phyloP scores from a whole-genome alignment of 2,113 vertebrate species.

The Dipodomys spectabilis region DNA sequence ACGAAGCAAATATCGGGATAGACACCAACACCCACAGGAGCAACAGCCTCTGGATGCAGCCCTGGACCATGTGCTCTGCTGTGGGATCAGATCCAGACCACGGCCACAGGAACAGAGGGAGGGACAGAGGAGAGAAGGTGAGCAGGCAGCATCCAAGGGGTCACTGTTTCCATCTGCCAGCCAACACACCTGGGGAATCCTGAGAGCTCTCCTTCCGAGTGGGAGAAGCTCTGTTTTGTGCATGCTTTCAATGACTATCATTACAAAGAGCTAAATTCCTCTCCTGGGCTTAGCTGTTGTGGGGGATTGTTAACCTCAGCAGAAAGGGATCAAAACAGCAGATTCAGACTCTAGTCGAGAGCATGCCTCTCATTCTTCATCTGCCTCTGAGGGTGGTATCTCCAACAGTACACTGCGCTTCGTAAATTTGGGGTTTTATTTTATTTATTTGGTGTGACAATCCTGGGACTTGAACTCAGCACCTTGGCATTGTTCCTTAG shows the following conservation, averaged over 20 bases:
- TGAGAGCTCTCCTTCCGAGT: neutral
- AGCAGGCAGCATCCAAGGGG: neutral
- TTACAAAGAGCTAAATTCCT: conserved; percentile 43
- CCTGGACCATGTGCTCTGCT: conserved; percentile 74
- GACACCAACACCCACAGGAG: conserved; percentile 81
- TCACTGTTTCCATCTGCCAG: neutral
- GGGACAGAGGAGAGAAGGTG: neutral
- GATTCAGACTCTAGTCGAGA: neutral
- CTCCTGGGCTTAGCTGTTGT: conserved; percentile 31
- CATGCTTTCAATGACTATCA: neutral
- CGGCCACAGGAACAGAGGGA: neutral
- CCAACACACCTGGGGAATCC: no score
- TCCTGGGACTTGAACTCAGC: no score
- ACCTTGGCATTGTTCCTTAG: no score
- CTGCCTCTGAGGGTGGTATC: neutral
- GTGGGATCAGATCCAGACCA: conserved; percentile 33
- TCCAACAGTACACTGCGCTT: neutral
- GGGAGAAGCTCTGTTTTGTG: neutral
- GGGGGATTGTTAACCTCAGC: conserved; percentile 53
- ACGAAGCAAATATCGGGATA: conserved; percentile 78
- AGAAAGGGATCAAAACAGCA: conserved; percentile 26
- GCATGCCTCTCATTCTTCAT: neutral
- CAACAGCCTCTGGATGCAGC: conserved; percentile 75
- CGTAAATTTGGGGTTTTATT: neutral
- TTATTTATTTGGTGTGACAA: neutral